These are phyloP conservation scores for Lucifuga dentata DNA, from an alignment of 2,113 vertebrate species.

Conservation along the genomic window DNA sequence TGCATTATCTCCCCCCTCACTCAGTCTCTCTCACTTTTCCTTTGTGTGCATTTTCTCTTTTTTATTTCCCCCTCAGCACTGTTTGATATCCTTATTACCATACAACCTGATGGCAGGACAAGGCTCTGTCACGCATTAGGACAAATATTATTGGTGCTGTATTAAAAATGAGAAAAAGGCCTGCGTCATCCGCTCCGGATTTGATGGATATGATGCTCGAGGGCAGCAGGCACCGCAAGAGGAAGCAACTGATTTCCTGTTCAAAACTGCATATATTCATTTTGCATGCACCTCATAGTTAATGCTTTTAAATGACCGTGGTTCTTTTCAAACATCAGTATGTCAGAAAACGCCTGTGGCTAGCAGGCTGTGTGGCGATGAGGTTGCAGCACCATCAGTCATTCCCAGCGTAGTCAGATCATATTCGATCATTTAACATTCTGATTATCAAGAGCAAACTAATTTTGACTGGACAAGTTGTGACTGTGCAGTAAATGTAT, in stretches of 20 bases:
- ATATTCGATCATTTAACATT: no score
- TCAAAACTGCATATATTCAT: neutral
- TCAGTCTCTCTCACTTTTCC: neutral
- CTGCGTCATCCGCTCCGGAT: neutral
- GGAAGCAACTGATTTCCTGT: neutral
- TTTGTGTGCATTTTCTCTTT: neutral
- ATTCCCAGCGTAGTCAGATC: no score
- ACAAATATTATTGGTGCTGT: neutral
- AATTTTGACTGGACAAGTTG: no score
- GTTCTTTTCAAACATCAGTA: neutral
- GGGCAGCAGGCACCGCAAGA: neutral
- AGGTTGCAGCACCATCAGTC: no score
- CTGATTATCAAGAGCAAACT: no score
- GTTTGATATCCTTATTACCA: conserved; percentile 11
- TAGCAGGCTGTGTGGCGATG: no score
- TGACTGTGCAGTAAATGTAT: no score
- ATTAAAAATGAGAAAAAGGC: neutral
- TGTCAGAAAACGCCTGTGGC: neutral
- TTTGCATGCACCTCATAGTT: no score
- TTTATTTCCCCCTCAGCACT: conserved; percentile 10
- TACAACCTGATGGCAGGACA: neutral
- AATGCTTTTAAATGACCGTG: neutral
- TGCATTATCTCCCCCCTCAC: neutral
- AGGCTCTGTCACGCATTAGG: neutral
- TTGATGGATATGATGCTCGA: neutral